Percentiles rank a stretch among this genome's conserved stretches.
Conservation (phyloP, 2,888 invertebrate species). For the Epirrhoe tristata region DNA sequence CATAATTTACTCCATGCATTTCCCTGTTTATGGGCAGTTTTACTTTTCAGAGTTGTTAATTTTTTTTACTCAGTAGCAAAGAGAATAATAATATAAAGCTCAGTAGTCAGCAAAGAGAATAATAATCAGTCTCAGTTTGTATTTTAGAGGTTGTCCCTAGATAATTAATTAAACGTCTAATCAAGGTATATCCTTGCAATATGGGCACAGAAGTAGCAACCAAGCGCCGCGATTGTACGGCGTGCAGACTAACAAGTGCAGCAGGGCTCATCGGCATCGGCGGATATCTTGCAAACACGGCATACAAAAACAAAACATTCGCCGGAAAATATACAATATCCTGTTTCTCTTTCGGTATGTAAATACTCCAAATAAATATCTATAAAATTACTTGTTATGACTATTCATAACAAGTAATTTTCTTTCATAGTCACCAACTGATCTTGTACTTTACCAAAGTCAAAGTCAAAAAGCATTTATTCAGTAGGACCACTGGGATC, state of each 20-base stretch:
- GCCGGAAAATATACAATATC: constrained; percentile 76
- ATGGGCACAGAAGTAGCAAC: constrained; percentile 67
- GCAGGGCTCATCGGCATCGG: constrained; percentile 87
- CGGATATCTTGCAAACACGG: constrained; percentile 84
- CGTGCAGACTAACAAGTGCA: constrained; percentile 86
- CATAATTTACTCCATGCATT: too few relatives aligned
- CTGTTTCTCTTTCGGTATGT: constrained; percentile 78
- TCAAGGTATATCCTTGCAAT: constrained; percentile 16
- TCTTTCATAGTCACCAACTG: background rate
- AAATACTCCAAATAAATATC: background rate
- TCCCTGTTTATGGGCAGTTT: too few relatives aligned
- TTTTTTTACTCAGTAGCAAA: too few relatives aligned
- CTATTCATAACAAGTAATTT: background rate
- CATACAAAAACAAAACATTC: constrained; percentile 81
- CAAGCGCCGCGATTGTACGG: constrained; percentile 82
- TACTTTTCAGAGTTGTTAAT: too few relatives aligned
- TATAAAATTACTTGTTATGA: background rate
- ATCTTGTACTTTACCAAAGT: too few relatives aligned
- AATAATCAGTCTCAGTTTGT: too few relatives aligned
- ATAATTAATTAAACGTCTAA: too few relatives aligned
- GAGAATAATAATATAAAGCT: too few relatives aligned
- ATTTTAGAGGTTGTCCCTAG: too few relatives aligned
- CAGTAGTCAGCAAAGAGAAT: too few relatives aligned
- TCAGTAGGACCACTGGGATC: too few relatives aligned
- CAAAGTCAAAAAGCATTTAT: too few relatives aligned